Conservation (phyloP, 2,113 vertebrate species). For the Maylandia zebra region DNA sequence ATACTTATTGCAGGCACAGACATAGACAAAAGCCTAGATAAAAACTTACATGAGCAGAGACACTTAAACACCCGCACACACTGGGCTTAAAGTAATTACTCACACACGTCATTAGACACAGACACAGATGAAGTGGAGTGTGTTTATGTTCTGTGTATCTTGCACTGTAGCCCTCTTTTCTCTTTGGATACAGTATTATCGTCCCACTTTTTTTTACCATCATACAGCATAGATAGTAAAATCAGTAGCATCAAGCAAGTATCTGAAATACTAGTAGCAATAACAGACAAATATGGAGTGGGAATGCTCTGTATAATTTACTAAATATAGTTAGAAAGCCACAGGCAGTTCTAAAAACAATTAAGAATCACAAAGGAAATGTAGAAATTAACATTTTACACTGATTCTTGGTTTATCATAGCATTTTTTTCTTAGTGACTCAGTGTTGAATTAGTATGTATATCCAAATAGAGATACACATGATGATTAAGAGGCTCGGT, state of each 20-base stretch:
- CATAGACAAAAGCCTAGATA: conserved; percentile 54
- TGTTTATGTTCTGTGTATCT: conserved; percentile 60
- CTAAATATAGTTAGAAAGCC: background rate
- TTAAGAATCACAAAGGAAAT: background rate
- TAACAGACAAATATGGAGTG: background rate
- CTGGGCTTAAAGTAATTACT: conserved; percentile 61
- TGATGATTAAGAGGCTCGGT: background rate
- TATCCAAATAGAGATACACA: background rate
- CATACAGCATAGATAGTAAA: background rate
- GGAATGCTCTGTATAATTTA: background rate
- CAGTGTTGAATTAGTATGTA: background rate
- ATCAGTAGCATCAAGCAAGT: background rate
- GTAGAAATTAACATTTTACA: background rate
- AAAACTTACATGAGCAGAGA: conserved; percentile 62
- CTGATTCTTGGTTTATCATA: background rate
- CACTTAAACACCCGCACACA: conserved; percentile 54
- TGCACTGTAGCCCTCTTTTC: background rate
- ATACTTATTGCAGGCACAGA: conserved; percentile 55
- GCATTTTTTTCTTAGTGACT: background rate
- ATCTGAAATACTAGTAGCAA: background rate
- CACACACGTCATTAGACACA: conserved; percentile 67
- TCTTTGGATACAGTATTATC: conserved; percentile 6
- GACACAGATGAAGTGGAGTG: conserved; percentile 57
- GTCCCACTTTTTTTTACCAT: background rate
- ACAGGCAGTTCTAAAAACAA: background rate